Conservation (phyloP, 2,888 invertebrate species). For the Nudaria mundana region DNA sequence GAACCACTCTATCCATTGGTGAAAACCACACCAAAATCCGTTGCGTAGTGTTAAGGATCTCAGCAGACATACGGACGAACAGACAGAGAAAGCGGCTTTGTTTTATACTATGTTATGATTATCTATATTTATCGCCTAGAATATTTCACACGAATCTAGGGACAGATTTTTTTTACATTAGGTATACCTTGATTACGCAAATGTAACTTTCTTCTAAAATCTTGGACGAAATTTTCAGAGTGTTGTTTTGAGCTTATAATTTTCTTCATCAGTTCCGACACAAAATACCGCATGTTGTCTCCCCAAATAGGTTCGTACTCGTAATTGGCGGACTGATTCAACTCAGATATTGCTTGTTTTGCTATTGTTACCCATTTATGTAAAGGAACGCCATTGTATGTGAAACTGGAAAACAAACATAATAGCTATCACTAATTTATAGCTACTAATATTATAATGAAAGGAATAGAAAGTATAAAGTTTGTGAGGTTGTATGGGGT, state of each 20-base stretch:
- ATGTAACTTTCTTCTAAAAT: slow-evolving; percentile 44
- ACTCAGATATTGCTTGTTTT: slow-evolving; percentile 80
- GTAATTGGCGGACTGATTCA: slow-evolving; percentile 72
- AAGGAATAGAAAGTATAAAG: too few relatives aligned
- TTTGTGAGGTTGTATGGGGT: too few relatives aligned
- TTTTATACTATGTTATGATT: too few relatives aligned
- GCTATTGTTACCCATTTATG: slow-evolving; percentile 71
- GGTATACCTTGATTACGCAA: slow-evolving; percentile 57
- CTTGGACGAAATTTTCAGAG: slow-evolving; percentile 55
- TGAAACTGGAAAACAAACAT: slow-evolving; percentile 44
- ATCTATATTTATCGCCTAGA: too few relatives aligned
- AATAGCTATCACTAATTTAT: neutral
- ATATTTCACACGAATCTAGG: too few relatives aligned
- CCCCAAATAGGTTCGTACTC: slow-evolving; percentile 73
- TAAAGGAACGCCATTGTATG: slow-evolving; percentile 61
- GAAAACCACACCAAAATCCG: too few relatives aligned
- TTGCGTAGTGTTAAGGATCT: too few relatives aligned
- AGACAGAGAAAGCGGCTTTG: too few relatives aligned
- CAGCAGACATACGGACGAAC: too few relatives aligned
- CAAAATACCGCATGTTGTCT: slow-evolving; percentile 53
- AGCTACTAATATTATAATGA: neutral
- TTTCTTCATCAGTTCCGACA: slow-evolving; percentile 57
- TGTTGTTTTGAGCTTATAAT: slow-evolving; percentile 54
- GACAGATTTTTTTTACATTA: too few relatives aligned
- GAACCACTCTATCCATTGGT: too few relatives aligned